Conservation (phyloP, 2,797 vertebrate genomes). For the Crocodylus rhombifer region DNA sequence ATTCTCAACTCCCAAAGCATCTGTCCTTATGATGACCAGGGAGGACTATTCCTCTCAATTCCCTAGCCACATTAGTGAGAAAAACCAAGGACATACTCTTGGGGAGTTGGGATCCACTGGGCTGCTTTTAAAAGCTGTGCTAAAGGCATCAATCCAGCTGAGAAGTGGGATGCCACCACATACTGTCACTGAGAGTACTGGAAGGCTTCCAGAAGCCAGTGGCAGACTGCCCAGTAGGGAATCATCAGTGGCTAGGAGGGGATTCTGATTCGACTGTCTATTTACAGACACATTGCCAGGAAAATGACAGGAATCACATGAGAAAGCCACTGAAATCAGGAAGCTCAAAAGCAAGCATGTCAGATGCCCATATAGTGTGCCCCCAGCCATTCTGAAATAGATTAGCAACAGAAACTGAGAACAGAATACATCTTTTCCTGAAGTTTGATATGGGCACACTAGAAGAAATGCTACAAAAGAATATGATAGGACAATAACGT, state of each 20-base stretch:
- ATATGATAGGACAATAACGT: background rate
- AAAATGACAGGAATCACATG: rapidly evolving
- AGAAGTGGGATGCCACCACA: background rate
- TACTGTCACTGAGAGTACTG: background rate
- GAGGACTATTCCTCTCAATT: background rate
- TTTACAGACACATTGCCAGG: rapidly evolving
- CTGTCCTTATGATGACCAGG: background rate
- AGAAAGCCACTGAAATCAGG: background rate
- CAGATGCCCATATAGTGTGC: rapidly evolving
- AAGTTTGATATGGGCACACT: rapidly evolving
- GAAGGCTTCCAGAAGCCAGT: background rate
- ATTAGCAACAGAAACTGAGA: background rate
- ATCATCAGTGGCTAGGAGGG: rapidly evolving
- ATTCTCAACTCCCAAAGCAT: background rate
- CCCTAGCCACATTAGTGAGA: background rate
- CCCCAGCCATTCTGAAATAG: background rate
- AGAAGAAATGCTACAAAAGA: background rate
- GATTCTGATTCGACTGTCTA: rapidly evolving
- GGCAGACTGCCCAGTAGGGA: background rate
- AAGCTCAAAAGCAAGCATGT: rapidly evolving
- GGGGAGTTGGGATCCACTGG: background rate
- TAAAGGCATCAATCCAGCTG: background rate
- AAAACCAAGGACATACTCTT: background rate
- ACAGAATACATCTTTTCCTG: background rate
- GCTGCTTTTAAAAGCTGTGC: background rate